These are phyloP conservation scores for Pyrrhura leucotis DNA, from an alignment of 2,797 vertebrate species.

Conservation along the genomic window DNA sequence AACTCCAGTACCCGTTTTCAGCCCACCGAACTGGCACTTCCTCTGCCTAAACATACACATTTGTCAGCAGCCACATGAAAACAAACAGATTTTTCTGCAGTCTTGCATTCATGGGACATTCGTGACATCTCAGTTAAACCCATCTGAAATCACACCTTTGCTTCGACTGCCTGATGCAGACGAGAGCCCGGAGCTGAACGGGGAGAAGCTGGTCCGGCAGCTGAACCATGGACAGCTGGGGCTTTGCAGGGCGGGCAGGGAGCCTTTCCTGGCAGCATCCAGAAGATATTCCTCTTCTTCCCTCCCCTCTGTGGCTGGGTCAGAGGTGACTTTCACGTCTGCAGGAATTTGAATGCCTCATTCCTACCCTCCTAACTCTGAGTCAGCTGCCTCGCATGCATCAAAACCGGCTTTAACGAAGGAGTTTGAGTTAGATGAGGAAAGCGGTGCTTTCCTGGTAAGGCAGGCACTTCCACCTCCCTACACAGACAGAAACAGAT, in stretches of 20 bases:
- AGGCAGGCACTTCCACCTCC: not conserved
- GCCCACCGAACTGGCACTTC: not conserved
- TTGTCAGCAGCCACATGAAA: not conserved
- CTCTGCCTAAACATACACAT: not conserved
- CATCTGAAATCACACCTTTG: not conserved
- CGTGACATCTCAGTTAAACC: not conserved
- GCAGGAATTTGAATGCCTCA: not conserved
- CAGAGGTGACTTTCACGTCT: slow-evolving; percentile 15
- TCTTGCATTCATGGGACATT: not conserved
- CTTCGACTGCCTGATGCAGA: not conserved
- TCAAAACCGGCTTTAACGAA: not conserved
- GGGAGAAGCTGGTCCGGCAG: not conserved
- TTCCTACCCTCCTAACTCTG: not conserved
- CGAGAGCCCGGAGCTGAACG: rapidly evolving
- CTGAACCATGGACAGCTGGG: slow-evolving; percentile 3
- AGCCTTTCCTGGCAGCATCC: not conserved
- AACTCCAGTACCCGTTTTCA: not conserved
- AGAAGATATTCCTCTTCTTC: slow-evolving; percentile 6
- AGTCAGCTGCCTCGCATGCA: not conserved
- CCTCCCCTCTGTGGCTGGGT: not conserved
- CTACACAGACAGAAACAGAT: not conserved
- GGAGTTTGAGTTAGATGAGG: not conserved
- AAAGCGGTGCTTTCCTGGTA: rapidly evolving
- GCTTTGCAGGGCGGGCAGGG: not conserved
- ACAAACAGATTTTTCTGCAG: not conserved